Evolutionary conservation across 2,888 invertebrate genomes (phyloP).

Genomic region (Digitonthophagus gazella): DNA sequence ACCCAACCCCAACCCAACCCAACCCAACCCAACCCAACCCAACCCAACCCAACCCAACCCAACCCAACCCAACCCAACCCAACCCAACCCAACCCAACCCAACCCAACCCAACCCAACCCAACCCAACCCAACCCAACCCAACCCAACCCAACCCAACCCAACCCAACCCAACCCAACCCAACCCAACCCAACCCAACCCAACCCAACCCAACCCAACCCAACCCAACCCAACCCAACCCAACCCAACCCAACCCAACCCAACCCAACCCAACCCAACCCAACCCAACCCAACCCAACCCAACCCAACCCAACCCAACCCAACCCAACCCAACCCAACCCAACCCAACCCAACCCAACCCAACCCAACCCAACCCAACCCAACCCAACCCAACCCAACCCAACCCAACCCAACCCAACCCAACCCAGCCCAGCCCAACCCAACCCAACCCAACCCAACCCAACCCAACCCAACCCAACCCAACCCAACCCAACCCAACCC

Average conservation of each 20-base stretch:
- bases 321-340: background rate
- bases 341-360: conserved; percentile 1
- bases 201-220: background rate
- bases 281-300: background rate
- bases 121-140: background rate
- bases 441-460: background rate
- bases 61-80: conserved; percentile 1
- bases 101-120: background rate
- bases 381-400: background rate
- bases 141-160: background rate
- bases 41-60: conserved; percentile 1
- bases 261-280: conserved; percentile 1
- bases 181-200: background rate
- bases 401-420: conserved; percentile 1
- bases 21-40: conserved; percentile 1
- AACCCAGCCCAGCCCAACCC: conserved; percentile 1
- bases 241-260: conserved; percentile 1
- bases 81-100: background rate
- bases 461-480: background rate
- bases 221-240: conserved; percentile 1
- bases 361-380: conserved; percentile 1
- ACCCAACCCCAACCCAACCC: no score
- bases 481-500: conserved; percentile 15
- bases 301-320: conserved; percentile 1
- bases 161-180: background rate